Evolutionary conservation across 1,140 invertebrate species (phyloP).

Genomic region (Bradynema listronoti): DNA sequence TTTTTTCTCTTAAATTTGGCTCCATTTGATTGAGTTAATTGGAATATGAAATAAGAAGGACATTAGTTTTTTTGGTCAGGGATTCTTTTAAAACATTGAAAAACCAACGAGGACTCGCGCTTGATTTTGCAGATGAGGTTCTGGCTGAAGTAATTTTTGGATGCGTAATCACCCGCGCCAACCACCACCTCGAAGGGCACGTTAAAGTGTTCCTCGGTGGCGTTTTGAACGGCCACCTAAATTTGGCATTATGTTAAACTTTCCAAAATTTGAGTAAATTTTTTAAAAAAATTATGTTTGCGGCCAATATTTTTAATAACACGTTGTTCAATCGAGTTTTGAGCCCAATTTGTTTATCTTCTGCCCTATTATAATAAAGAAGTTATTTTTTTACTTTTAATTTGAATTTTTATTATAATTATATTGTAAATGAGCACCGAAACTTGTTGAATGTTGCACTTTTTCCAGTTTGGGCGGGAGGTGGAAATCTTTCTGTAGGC

Average conservation of each 20-base stretch:
- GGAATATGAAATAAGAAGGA: background rate
- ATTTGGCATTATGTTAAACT: no score
- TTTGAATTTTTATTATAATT: no score
- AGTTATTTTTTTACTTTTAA: no score
- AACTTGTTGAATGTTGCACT: constrained; percentile 41
- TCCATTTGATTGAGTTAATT: background rate
- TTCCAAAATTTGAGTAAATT: no score
- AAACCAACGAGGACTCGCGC: constrained; percentile 28
- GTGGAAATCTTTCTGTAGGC: constrained; percentile 25
- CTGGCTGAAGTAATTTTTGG: constrained; percentile 35
- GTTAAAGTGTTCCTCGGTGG: constrained; percentile 26
- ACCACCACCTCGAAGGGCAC: constrained; percentile 36
- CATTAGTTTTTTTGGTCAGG: background rate
- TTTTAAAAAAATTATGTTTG: no score
- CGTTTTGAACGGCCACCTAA: constrained; percentile 25
- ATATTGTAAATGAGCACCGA: no score
- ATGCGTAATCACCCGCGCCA: constrained; percentile 36
- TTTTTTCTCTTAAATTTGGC: background rate
- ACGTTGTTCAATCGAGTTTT: no score
- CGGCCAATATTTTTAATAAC: no score
- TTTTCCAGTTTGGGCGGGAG: constrained; percentile 38
- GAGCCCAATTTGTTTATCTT: no score
- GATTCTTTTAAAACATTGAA: background rate
- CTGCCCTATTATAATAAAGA: no score
- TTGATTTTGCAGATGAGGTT: constrained; percentile 38